These are phyloP conservation scores for Lycaena phlaeas DNA, from an alignment of 2,888 invertebrate genomes.

Conservation along the genomic window DNA sequence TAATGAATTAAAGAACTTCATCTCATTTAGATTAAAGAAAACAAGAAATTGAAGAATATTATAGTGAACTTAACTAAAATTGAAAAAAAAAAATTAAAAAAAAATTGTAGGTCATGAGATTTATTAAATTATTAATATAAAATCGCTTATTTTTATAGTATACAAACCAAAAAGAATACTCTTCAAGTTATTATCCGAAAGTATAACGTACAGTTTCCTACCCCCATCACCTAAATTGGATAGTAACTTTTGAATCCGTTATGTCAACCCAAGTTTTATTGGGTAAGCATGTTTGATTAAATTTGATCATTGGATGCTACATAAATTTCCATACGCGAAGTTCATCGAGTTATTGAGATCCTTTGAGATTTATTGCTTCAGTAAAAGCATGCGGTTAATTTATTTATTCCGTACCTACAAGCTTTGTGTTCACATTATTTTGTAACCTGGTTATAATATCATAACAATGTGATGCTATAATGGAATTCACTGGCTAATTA, in stretches of 20 bases:
- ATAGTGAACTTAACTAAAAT: no score
- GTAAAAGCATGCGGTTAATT: conserved; percentile 11
- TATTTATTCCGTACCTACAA: conserved; percentile 6
- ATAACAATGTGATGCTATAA: not conserved
- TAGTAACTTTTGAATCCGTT: conserved; percentile 26
- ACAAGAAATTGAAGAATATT: no score
- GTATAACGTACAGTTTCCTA: no score
- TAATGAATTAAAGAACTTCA: no score
- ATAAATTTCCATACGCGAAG: conserved; percentile 18
- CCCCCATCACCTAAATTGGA: conserved; percentile 23
- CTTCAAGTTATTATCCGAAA: no score
- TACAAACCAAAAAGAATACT: no score
- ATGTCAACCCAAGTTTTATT: conserved; percentile 21
- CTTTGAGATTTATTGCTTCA: conserved; percentile 7
- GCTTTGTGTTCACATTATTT: not conserved
- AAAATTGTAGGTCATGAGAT: no score
- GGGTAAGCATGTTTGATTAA: conserved; percentile 19
- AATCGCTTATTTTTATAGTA: no score
- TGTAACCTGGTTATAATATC: not conserved
- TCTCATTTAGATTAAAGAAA: no score
- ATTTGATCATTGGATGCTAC: conserved; percentile 18
- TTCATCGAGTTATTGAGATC: conserved; percentile 14
- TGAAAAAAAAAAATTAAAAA: no score
- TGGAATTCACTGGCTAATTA: not conserved
- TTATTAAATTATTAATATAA: no score